phyloP scores from a whole-genome alignment of 2,797 vertebrate species.

The Coregonus suidteri region DNA sequence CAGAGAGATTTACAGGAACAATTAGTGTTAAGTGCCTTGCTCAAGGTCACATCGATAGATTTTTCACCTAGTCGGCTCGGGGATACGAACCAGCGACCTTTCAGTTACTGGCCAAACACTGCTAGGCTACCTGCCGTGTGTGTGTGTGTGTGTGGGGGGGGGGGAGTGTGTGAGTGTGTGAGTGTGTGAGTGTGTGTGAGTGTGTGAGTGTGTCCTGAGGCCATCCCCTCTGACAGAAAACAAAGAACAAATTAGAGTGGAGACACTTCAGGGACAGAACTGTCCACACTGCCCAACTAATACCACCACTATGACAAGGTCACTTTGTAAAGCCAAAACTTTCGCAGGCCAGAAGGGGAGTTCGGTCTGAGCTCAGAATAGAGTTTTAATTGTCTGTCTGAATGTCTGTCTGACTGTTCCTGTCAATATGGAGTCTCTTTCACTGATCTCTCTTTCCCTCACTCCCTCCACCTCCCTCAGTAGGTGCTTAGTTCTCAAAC shows the following conservation, averaged over 20 bases:
- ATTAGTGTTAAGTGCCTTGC: too few relatives aligned
- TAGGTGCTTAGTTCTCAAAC: slow-evolving; percentile 18
- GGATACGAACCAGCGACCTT: not conserved
- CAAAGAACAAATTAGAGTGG: slow-evolving; percentile 48
- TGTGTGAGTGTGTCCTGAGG: slow-evolving; percentile 27
- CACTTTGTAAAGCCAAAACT: slow-evolving; percentile 42
- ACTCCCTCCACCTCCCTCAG: not conserved
- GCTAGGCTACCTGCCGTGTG: not conserved
- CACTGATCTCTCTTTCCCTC: not conserved
- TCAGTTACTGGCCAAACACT: too few relatives aligned
- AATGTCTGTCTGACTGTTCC: too few relatives aligned
- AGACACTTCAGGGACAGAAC: slow-evolving; percentile 43
- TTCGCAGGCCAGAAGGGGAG: not conserved
- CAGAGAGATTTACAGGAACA: too few relatives aligned
- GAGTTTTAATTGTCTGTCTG: too few relatives aligned
- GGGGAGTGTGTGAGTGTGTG: not conserved
- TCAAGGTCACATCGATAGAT: too few relatives aligned
- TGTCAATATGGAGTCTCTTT: not conserved
- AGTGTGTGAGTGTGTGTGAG: too few relatives aligned
- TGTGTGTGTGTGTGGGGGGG: not conserved
- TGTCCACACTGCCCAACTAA: slow-evolving; percentile 30
- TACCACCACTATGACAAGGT: slow-evolving; percentile 38
- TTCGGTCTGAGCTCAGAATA: not conserved
- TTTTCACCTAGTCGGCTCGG: slow-evolving; percentile 49
- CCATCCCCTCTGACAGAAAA: slow-evolving; percentile 43